Evolutionary conservation across 2,797 vertebrate genomes (phyloP), one percentile per base, ranked within the genome.

Genomic region (Xenentodon cancila): DNA sequence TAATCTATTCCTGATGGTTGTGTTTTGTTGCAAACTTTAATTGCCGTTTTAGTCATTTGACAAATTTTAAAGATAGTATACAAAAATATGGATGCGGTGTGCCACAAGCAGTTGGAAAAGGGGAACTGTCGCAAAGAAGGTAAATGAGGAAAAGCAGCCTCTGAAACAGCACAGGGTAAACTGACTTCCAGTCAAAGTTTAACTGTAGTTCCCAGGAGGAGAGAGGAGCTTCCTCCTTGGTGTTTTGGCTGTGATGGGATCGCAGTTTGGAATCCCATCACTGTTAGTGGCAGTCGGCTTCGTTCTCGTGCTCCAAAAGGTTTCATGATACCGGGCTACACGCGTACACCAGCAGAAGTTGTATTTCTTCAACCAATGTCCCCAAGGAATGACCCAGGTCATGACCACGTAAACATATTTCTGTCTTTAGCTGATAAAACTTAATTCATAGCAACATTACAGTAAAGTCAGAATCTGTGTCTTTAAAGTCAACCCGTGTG

Each of bases 241-340:
- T 54, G 20, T 22, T 79, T 64, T 84, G 81, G 85, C 83, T 87
- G 80, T 80, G 79, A 79, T 71, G 54, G 34, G 66, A 21, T 64
- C 68, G 66, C 20, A 42, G 56, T 78, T 78, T 53, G 73, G 46
- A 53, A 64, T 75, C 40, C 51, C 5, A 5, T 50, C 58, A 59
- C 63, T 30, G 49, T 70, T 19, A 32, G 53, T 68, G 53, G 71
- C 72, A 64, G 70, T 82, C 72, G 71, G 64, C 34, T 59, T 51
- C 58, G 60, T 56, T 49, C 53, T 59, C 46, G 77, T 18, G 48
- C 64, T 45, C 30, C 73, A 75, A 30, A 75, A 69, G 45, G 68
- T 54, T 77, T 46, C 37, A 64, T 59, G 52, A 69, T 73, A 59
- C 6, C 43, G 44, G 21, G 44, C 19, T 60, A 7, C 61, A 59